These are phyloP conservation scores for Melanostoma mellinum DNA, from an alignment of 2,888 invertebrate species.

Conservation along the genomic window DNA sequence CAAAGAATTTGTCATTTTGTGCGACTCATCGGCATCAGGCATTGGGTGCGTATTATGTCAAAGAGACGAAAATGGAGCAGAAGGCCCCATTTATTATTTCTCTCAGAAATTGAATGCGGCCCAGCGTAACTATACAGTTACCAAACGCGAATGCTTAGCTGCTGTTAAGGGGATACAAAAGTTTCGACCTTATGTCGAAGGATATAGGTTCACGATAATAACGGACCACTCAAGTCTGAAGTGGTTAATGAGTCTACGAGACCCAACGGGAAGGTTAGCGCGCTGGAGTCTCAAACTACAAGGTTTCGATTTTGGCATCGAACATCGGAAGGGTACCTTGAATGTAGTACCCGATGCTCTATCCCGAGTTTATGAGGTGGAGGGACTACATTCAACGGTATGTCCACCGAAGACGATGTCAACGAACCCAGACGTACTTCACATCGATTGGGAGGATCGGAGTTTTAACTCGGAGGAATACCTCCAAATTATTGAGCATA, in stretches of 20 bases:
- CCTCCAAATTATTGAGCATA: neutral
- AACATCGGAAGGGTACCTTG: slow-evolving; percentile 7
- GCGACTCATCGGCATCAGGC: slow-evolving; percentile 53
- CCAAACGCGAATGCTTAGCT: neutral
- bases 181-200: neutral
- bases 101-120: neutral
- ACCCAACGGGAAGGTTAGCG: neutral
- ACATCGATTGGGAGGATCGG: neutral
- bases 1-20: slow-evolving; percentile 8
- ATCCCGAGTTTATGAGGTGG: neutral
- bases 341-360: slow-evolving; percentile 6
- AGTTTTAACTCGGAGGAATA: neutral
- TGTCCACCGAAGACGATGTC: no score
- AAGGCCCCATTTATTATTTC: slow-evolving; percentile 26
- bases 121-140: slow-evolving; percentile 2
- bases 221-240: slow-evolving; percentile 1
- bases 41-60: slow-evolving; percentile 52
- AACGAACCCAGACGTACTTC: neutral
- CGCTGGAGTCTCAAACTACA: slow-evolving; percentile 6
- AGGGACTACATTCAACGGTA: neutral
- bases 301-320: slow-evolving; percentile 1
- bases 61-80: slow-evolving; percentile 25
- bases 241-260: slow-evolving; percentile 1
- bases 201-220: neutral
- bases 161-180: neutral